Evolutionary conservation across 1,140 invertebrate genomes (phyloP).

Genomic region (Andrena cerasifolii): DNA sequence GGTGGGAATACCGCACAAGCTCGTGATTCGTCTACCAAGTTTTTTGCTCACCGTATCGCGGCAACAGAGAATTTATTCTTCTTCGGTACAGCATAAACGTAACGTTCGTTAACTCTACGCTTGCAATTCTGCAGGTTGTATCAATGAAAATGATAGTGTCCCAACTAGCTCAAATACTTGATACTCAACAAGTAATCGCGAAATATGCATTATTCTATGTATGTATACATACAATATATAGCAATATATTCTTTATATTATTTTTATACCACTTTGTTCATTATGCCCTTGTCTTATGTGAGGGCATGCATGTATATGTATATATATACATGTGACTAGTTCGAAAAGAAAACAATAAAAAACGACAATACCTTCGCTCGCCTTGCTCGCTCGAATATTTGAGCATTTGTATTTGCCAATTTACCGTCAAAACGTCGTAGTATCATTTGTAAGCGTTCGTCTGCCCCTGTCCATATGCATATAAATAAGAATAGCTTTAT

Average conservation of each 20-base stretch:
- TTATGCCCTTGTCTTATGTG: slow-evolving; percentile 57
- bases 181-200: slow-evolving; percentile 70
- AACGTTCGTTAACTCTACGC: background rate
- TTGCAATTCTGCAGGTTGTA: slow-evolving; percentile 6
- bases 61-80: background rate
- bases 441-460: background rate
- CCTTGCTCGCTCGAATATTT: slow-evolving; percentile 12
- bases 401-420: background rate
- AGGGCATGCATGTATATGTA: slow-evolving; percentile 62
- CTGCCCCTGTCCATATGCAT: background rate
- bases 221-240: slow-evolving; percentile 21
- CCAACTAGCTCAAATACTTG: slow-evolving; percentile 68
- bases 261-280: slow-evolving; percentile 58
- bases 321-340: slow-evolving; percentile 71
- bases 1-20: slow-evolving; percentile 1
- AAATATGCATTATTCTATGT: slow-evolving; percentile 68
- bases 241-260: slow-evolving; percentile 26
- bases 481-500: background rate
- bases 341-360: slow-evolving; percentile 46
- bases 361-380: slow-evolving; percentile 63
- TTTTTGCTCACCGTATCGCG: background rate
- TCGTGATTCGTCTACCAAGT: background rate
- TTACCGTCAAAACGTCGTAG: background rate
- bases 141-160: slow-evolving; percentile 60
- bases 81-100: background rate